Conservation (phyloP, 2,888 invertebrate genomes). For the Sarcophaga variegata region DNA sequence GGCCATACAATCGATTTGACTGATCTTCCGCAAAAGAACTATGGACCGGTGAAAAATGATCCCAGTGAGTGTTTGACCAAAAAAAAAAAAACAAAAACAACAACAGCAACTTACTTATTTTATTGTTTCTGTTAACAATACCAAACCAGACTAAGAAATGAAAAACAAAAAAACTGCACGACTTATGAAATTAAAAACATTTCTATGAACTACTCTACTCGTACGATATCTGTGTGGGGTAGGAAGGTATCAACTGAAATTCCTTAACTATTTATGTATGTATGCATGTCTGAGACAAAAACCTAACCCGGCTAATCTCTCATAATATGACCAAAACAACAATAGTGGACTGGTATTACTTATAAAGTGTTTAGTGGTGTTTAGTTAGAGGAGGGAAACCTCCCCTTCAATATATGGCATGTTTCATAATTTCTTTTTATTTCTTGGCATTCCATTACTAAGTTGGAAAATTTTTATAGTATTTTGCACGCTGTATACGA, state of each 20-base stretch:
- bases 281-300: neutral
- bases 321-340: constrained; percentile 20
- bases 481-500: constrained; percentile 44
- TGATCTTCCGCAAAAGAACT: constrained; percentile 84
- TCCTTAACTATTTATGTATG: neutral
- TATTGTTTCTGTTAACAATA: constrained; percentile 8
- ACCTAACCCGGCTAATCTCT: constrained; percentile 35
- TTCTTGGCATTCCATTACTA: constrained; percentile 20
- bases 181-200: constrained; percentile 14
- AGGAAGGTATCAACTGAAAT: constrained; percentile 18
- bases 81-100: constrained; percentile 4
- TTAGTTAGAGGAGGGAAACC: neutral
- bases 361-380: constrained; percentile 4
- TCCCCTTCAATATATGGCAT: constrained; percentile 31
- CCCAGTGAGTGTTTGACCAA: constrained; percentile 86
- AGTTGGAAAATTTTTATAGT: constrained; percentile 31
- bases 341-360: constrained; percentile 19
- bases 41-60: constrained; percentile 89
- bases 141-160: constrained; percentile 5
- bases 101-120: neutral
- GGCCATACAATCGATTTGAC: constrained; percentile 86
- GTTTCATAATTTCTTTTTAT: constrained; percentile 35
- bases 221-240: neutral
- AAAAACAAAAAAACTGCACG: neutral
- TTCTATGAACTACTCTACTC: too few species aligned